phyloP scores from a whole-genome alignment of 2,113 vertebrate species.

The Seriola dumerili region DNA sequence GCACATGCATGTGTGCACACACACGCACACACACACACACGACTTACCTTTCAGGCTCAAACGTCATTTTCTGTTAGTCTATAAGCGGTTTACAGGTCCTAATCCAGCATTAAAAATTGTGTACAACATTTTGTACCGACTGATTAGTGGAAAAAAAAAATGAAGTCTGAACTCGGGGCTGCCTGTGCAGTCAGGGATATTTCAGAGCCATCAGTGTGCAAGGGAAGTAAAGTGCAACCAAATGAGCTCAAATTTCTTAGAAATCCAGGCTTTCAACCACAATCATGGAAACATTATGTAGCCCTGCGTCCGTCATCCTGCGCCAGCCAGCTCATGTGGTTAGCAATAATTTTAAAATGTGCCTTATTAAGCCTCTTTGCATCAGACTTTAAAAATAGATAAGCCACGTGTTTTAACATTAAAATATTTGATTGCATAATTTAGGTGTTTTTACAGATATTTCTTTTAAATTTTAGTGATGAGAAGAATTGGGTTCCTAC shows the following conservation, averaged over 20 bases:
- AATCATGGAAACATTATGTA: constrained; percentile 57
- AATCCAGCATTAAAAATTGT: constrained; percentile 61
- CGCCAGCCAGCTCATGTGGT: constrained; percentile 43
- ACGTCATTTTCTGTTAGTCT: constrained; percentile 29
- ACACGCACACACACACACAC: not conserved
- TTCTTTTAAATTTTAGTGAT: not conserved
- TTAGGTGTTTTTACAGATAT: not conserved
- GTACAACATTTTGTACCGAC: constrained; percentile 29
- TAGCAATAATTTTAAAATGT: constrained; percentile 41
- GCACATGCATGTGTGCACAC: not conserved
- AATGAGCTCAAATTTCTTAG: constrained; percentile 49
- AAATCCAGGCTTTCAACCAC: constrained; percentile 56
- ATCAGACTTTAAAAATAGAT: constrained; percentile 8
- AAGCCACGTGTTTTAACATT: not conserved
- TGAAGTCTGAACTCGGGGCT: constrained; percentile 4
- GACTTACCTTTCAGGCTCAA: not conserved
- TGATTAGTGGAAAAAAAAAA: constrained; percentile 31
- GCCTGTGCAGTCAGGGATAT: constrained; percentile 28
- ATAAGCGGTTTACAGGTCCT: constrained; percentile 62
- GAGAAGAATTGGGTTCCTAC: not conserved
- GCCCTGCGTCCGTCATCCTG: constrained; percentile 18
- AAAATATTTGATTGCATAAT: not conserved
- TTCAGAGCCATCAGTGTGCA: constrained; percentile 36
- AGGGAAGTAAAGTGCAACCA: constrained; percentile 46
- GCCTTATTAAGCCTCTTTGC: constrained; percentile 18